These are phyloP conservation scores for Orchesella flavescens DNA, from an alignment of 2,888 invertebrate species.

Conservation along the genomic window DNA sequence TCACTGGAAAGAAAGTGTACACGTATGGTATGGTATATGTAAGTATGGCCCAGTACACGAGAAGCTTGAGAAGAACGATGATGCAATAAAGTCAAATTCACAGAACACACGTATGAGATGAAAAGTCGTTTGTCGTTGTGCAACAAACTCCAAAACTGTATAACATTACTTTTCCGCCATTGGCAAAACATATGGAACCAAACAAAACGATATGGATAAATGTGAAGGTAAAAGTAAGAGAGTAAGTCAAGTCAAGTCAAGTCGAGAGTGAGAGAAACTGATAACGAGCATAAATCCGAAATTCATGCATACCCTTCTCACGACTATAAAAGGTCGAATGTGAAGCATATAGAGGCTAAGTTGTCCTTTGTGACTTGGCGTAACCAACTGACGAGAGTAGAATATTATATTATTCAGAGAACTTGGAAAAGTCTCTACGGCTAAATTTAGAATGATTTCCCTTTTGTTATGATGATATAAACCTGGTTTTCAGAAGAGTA, in stretches of 20 bases:
- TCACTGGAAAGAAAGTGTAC: constrained; percentile 22
- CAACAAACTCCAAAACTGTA: constrained; percentile 2
- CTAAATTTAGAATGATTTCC: constrained; percentile 30
- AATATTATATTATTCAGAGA: constrained; percentile 10
- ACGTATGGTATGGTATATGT: not conserved
- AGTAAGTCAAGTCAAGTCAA: too few relatives aligned
- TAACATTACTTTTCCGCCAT: not conserved
- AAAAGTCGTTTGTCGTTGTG: constrained; percentile 11
- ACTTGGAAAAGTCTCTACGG: not conserved
- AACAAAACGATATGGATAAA: not conserved
- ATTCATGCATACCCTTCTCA: not conserved
- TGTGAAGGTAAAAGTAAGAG: not conserved
- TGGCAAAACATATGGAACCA: not conserved
- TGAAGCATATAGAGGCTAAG: not conserved
- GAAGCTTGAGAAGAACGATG: not conserved
- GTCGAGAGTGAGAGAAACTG: not conserved
- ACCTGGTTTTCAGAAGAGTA: not conserved
- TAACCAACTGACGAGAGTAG: constrained; percentile 24
- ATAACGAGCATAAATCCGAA: not conserved
- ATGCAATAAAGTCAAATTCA: not conserved
- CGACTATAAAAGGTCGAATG: constrained; percentile 1
- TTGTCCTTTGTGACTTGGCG: not conserved
- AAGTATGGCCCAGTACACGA: not conserved
- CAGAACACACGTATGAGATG: not conserved
- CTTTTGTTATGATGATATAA: not conserved